These are phyloP conservation scores for Acanthaster planci DNA, from an alignment of 35 echinoderm and acorn worm genomes.

Conservation along the genomic window DNA sequence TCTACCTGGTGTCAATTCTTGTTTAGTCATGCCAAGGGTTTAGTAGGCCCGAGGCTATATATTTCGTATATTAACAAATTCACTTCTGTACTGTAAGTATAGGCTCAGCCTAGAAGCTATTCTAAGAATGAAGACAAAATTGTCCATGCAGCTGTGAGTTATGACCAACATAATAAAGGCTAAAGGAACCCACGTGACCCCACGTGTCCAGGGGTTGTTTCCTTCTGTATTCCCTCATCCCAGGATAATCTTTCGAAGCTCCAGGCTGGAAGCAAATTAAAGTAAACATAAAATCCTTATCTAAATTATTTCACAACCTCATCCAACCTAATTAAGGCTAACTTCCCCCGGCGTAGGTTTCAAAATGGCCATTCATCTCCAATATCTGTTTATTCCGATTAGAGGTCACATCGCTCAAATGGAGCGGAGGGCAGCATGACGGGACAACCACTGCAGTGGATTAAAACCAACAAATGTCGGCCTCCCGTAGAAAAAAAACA, in stretches of 20 bases:
- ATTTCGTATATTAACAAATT: no score
- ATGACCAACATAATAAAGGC: no score
- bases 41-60: no score
- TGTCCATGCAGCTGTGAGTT: no score
- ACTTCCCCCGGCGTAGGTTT: neutral
- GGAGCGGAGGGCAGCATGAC: neutral
- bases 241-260: neutral
- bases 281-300: slow-evolving; percentile 6
- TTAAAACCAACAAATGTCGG: neutral
- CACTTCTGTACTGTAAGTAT: no score
- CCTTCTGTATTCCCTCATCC: neutral
- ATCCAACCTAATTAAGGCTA: neutral
- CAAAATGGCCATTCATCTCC: neutral
- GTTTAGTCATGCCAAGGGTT: no score
- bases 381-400: slow-evolving; percentile 17
- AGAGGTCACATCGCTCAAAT: neutral
- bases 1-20: no score
- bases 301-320: slow-evolving; percentile 13
- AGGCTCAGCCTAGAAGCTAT: no score
- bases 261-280: neutral
- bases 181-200: no score
- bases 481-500: neutral
- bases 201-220: neutral
- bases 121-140: no score
- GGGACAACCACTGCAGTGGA: neutral